Evolutionary conservation across 2,113 vertebrate genomes (phyloP), one percentile per base, ranked within the genome.

Genomic region (Grus americana): DNA sequence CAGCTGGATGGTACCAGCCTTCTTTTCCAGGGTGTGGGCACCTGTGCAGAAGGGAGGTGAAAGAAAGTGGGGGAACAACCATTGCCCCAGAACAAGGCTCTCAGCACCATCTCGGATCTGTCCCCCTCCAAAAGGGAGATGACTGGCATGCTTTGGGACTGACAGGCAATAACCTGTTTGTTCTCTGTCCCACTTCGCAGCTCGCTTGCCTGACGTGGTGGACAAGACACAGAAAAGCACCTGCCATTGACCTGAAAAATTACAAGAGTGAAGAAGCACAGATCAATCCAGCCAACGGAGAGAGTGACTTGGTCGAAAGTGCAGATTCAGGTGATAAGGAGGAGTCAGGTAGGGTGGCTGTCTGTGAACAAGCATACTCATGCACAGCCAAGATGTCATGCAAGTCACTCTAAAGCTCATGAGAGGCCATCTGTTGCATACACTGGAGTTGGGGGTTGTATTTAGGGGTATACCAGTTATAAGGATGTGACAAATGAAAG

Each of bases 191-290:
- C 29, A 5, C 49, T 88, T 66, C 96, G 38, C 95, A 99, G 99
- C 98, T 99, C 0, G 58, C 97, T 80, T 95, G 98, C 90, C 96
- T 99, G 95, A 99, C 99, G 0, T 99, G 99, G 99, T 99, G 99
- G 99, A 99, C 98, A 26, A 98, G 98, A 86, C 89, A 98, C 76
- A 95, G 88, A 42, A 91, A 97, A 85, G 72, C 95, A 34, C 81
- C 97, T 30, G 84, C 67, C 13, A 32, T 90, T 9, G 97, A 98
- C 80, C 86, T 98, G 66, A 78, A 96, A 17, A 79, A 66, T 47
- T 65, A 62, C 58, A 93, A 57, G 84, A 75, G 49, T 13, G 91
- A 88, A 24, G 57, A 59, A 52, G 7, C 36, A 55, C 26, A 91
- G n/a, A 67, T 34, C 5, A 40, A 21, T 11, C 20, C 55, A 27